Base-by-base conservation (phyloP, 2,113 vertebrate genomes). In the Calyptommatus sinebrachiatus region DNA sequence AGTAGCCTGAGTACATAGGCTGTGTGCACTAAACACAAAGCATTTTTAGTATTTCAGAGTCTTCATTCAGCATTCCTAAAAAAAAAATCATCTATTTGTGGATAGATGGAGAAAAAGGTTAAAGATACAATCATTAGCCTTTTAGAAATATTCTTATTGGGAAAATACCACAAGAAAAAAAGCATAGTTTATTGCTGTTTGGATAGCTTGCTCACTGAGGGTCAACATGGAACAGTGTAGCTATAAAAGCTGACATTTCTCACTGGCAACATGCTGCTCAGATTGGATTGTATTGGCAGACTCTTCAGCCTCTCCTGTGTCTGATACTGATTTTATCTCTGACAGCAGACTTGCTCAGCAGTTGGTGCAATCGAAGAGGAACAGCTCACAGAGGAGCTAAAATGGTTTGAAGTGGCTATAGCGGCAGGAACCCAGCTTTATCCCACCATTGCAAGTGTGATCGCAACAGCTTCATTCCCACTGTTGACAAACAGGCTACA, bases 231-330 rank as follows among this genome's bases (percentile, higher is more conserved):
- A 88, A 76, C 46, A 88, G 88, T 88, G 91, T 78, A 92, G 91
- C 88, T 91, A 93, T 94, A 91, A 94, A 93, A 61, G 89, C 86
- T 94, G 94, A 94, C 93, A 94, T 93, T 93, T 94, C 91, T 92
- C 90, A 81, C 53, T 73, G 90, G 90, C 63, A 81, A 77, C 93
- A 91, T 0, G 89, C 90, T 80, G 87, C 82, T 88, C 76, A 0
- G 86, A 76, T 88, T 77, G 83, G 89, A 85, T 88, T 57, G 57
- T 78, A 75, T 89, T 90, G 91, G 93, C 92, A 91, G 90, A 80
- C n/a, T 89, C 87, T 84, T 87, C 78, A 85, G 92, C 91, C 89
- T 92, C 88, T 90, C 86, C 77, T 74, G 85, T 1, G 79, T 87
- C 87, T 88, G 91, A 91, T 87, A 91, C 85, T 82, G 91, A 91